These are phyloP conservation scores for Drepanosiphum platanoidis DNA, from an alignment of 2,888 invertebrate species.

Conservation along the genomic window DNA sequence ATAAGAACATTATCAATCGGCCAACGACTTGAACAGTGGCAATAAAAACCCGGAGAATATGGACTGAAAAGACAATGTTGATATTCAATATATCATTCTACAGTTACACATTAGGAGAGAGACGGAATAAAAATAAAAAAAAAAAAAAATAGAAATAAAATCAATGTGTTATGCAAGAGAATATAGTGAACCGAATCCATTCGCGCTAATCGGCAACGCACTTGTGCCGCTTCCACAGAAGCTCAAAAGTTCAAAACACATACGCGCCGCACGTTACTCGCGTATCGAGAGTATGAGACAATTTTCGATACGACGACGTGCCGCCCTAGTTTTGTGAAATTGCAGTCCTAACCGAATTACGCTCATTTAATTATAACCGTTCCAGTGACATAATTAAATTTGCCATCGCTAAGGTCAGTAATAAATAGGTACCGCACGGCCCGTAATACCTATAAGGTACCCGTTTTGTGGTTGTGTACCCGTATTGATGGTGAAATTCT, in stretches of 20 bases:
- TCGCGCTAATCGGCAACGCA: conserved; percentile 44
- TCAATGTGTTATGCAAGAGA: conserved; percentile 59
- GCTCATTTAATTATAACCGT: conserved; percentile 52
- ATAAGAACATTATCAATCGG: too few relatives aligned
- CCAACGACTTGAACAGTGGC: too few relatives aligned
- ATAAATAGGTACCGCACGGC: conserved; percentile 19
- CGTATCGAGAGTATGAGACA: background rate
- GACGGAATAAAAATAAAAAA: too few relatives aligned
- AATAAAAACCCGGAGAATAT: background rate
- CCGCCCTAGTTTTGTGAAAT: conserved; percentile 3
- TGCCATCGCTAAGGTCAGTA: conserved; percentile 49
- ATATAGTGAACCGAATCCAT: conserved; percentile 43
- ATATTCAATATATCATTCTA: conserved; percentile 49
- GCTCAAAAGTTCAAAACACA: conserved; percentile 57
- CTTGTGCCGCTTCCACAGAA: conserved; percentile 56
- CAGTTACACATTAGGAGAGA: conserved; percentile 11
- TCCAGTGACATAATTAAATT: conserved; percentile 58
- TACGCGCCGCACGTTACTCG: background rate
- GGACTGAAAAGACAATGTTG: background rate
- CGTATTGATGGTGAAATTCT: background rate
- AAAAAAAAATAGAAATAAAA: too few relatives aligned
- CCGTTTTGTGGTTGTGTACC: too few relatives aligned
- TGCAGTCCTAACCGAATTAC: conserved; percentile 49
- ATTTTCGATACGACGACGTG: conserved; percentile 6
- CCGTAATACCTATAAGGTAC: background rate